Conservation (phyloP, 2,113 vertebrate species). For the Anser brachyrhynchus region DNA sequence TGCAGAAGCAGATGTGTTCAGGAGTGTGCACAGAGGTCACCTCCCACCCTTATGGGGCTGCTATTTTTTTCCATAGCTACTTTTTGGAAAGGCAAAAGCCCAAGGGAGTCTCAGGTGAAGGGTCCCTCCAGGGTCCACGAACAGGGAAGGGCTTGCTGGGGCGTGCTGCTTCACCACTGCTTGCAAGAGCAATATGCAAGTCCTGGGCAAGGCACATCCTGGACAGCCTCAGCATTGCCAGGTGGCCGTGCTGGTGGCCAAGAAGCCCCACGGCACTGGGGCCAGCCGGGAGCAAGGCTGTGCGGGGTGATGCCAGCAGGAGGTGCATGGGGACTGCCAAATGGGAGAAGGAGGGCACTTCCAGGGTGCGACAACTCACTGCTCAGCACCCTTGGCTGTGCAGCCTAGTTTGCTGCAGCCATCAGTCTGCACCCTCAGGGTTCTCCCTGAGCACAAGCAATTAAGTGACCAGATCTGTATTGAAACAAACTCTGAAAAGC, state of each 20-base stretch:
- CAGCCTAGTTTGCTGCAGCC: neutral
- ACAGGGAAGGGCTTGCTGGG: neutral
- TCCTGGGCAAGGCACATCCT: too few species aligned
- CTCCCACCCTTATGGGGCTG: fast-evolving
- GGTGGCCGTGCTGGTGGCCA: too few species aligned
- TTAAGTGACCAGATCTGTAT: neutral
- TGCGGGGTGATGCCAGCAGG: neutral
- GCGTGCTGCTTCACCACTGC: too few species aligned
- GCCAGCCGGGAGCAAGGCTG: too few species aligned
- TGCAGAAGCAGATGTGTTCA: neutral
- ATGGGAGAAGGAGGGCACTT: neutral
- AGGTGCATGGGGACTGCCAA: neutral
- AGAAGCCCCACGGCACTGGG: too few species aligned
- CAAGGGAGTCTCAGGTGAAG: neutral
- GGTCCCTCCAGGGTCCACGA: neutral
- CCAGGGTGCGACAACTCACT: fast-evolving
- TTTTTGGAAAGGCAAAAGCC: neutral
- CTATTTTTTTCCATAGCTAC: neutral
- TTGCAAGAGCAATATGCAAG: too few species aligned
- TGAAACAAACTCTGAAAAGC: neutral
- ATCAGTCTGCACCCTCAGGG: fast-evolving
- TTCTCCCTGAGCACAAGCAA: neutral
- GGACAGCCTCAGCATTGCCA: too few species aligned
- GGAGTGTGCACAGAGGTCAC: too few species aligned
- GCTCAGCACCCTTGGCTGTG: too few species aligned